Percentiles rank a stretch among this genome's conserved stretches.
Evolutionary conservation across 1,140 invertebrate genomes (phyloP).

Genomic region (Piezodorus guildinii): DNA sequence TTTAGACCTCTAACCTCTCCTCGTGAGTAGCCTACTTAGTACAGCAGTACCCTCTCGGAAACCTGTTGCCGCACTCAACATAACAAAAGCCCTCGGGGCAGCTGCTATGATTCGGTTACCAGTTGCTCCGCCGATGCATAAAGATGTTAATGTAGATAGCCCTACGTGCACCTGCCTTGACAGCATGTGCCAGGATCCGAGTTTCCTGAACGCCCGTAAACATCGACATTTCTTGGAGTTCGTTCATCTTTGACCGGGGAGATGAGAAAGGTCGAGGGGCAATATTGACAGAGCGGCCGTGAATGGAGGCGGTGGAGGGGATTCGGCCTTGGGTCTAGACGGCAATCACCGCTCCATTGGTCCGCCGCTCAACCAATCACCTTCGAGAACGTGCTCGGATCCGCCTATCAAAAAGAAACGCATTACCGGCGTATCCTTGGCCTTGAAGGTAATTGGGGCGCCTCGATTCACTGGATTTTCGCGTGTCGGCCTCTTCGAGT

Average conservation of each 20-base stretch:
- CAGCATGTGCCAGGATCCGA: not conserved
- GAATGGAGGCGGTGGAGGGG: not conserved
- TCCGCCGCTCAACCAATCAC: not conserved
- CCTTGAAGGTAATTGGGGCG: constrained; percentile 11
- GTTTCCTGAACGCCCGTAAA: not conserved
- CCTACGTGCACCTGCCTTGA: not conserved
- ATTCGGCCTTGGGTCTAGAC: constrained; percentile 2
- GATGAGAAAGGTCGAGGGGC: not conserved
- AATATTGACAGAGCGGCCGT: constrained; percentile 4
- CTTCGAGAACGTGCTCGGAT: not conserved
- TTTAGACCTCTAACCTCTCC: no score
- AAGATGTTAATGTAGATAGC: not conserved
- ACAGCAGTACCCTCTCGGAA: no score
- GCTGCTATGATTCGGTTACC: not conserved
- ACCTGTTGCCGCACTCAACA: no score
- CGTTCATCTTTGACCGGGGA: not conserved
- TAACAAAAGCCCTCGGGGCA: no score
- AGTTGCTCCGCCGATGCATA: not conserved
- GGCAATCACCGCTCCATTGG: not conserved
- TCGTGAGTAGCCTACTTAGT: no score
- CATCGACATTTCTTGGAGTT: not conserved
- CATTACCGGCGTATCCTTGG: constrained; percentile 2
- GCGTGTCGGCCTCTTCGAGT: no score
- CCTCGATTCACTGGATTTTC: no score
- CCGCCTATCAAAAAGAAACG: not conserved